Percentiles rank a stretch among this genome's conserved stretches.
These are phyloP conservation scores for Acanthosepion pharaonis DNA, from an alignment of 2,888 invertebrate species.

Conservation along the genomic window DNA sequence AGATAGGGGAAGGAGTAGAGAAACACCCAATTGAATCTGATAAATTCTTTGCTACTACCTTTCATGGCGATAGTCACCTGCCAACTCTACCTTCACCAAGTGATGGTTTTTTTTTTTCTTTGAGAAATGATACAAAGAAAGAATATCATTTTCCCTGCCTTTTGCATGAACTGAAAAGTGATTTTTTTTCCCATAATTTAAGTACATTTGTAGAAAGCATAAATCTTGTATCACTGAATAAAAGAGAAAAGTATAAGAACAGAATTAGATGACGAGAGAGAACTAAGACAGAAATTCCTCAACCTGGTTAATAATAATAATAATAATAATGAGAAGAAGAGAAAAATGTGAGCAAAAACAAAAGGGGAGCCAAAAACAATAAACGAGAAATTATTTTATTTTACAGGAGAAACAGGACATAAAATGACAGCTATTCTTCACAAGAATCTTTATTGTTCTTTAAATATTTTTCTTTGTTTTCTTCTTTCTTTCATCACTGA, in stretches of 20 bases:
- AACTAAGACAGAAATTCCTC: too few species aligned
- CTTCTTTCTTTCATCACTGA: too few species aligned
- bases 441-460: too few species aligned
- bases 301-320: too few species aligned
- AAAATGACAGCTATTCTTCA: too few species aligned
- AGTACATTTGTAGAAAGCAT: conserved; percentile 15
- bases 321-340: too few species aligned
- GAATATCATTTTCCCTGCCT: background rate
- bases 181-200: conserved; percentile 4
- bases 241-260: background rate
- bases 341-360: too few species aligned
- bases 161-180: background rate
- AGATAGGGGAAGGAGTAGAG: too few species aligned
- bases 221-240: background rate
- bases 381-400: too few species aligned
- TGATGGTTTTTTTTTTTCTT: background rate
- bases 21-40: background rate
- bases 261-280: background rate
- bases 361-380: too few species aligned
- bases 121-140: background rate
- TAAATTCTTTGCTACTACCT: background rate
- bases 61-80: background rate
- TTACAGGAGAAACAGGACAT: too few species aligned
- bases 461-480: too few species aligned
- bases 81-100: background rate